Evolutionary conservation across 2,888 invertebrate genomes (phyloP).

Genomic region (Drosophila emarginata): DNA sequence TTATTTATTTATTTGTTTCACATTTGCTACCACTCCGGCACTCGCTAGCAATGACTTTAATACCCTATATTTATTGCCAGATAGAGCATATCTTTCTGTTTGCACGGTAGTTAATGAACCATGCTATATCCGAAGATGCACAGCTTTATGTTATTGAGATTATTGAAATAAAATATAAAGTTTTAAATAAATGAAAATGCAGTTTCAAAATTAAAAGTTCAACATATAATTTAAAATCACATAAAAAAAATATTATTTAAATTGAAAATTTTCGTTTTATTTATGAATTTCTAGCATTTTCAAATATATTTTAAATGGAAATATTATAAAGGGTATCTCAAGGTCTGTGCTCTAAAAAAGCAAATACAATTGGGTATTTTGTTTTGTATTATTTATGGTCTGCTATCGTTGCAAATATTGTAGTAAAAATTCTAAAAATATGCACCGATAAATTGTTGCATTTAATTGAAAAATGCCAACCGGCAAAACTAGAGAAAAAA

Average conservation of each 20-base stretch:
- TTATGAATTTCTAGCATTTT: too few species aligned
- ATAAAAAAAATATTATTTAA: too few species aligned
- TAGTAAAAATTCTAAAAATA: conserved; percentile 38
- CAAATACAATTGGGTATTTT: not conserved
- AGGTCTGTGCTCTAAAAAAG: not conserved
- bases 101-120: too few species aligned
- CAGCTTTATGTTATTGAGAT: too few species aligned
- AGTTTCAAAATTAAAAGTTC: too few species aligned
- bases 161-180: too few species aligned
- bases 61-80: not conserved
- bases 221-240: too few species aligned
- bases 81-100: too few species aligned
- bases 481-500: not conserved
- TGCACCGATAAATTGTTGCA: conserved; percentile 38
- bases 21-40: conserved; percentile 1
- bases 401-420: conserved; percentile 39
- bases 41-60: not conserved
- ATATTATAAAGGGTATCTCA: not conserved
- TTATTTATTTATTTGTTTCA: conserved; percentile 9
- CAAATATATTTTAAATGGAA: not conserved
- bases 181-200: too few species aligned
- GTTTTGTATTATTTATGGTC: conserved; percentile 31
- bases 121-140: too few species aligned
- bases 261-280: too few species aligned
- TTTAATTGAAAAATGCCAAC: conserved; percentile 49